Base-by-base conservation (phyloP, 2,888 invertebrate genomes). In the Cantharis flavilabris region DNA sequence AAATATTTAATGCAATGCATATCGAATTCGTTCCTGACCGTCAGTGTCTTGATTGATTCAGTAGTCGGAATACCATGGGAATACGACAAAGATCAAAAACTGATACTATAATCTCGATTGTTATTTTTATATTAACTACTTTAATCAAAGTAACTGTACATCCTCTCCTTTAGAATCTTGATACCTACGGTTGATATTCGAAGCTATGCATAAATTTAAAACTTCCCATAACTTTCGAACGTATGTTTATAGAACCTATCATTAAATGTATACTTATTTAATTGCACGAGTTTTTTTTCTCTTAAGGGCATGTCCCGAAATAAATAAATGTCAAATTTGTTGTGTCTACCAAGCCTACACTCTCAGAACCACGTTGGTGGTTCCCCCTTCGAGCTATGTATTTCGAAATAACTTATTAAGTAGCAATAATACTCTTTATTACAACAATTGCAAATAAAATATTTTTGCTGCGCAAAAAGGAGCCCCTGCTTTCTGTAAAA, bases 41-140 rank as follows among this genome's bases (percentile, higher is more conserved):
- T 76, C 77, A 79, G 72, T 71, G 75, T 18, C 49, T 73, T 81
- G 82, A 82, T 82, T 80, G 82, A 82, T 78, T 80, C 77, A 77
- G 74, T 79, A 76, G 71, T 30, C 49, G 71, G 65, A 78, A 73
- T 76, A 79, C 77, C 80, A 75, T 81, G 80, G 82, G 82, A 82
- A 82, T 76, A 76, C 69, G 65, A 75, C 79, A 80, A 77, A 81
- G 81, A 81, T 81, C 80, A 80, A 80, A 75, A 76, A 72, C 75
- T 76, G 81, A 81, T 81, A 81, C 72, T 76, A 73, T 73, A 79
- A 79, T 80, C 80, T 71, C 77, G 81, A 81, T 81, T 80, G 78
- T 73, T 78, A 76, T 76, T 80, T 80, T 79, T 72, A 79, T 78
- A 73, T 76, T 67, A 75, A 67, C 70, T 75, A 69, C 77, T 28